Conservation (phyloP, 1,140 invertebrate species). For the Drosophila ambigua region DNA sequence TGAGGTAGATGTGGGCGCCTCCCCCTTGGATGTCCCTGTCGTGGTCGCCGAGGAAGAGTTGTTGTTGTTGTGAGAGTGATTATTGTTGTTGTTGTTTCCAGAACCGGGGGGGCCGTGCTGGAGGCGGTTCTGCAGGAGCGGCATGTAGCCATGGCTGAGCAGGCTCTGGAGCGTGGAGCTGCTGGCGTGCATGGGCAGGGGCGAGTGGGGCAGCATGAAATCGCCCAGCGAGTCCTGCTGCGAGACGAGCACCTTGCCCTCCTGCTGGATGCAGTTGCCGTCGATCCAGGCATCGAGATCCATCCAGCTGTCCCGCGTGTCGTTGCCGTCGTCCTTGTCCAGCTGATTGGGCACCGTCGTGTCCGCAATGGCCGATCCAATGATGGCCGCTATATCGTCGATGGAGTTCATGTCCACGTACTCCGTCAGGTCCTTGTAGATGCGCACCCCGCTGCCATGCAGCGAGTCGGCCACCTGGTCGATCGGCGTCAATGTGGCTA, state of each 20-base stretch:
- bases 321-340: constrained; percentile 87
- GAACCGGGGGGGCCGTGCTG: constrained; percentile 88
- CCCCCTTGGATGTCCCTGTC: constrained; percentile 85
- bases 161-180: constrained; percentile 90
- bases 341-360: constrained; percentile 90
- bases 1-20: constrained; percentile 89
- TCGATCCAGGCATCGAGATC: constrained; percentile 93
- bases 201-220: constrained; percentile 87
- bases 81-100: constrained; percentile 3
- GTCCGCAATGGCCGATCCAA: constrained; percentile 94
- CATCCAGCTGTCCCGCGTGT: constrained; percentile 91
- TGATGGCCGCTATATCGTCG: constrained; percentile 94
- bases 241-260: constrained; percentile 86
- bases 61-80: background rate
- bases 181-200: constrained; percentile 85
- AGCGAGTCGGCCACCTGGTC: constrained; percentile 84
- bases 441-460: constrained; percentile 79
- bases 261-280: constrained; percentile 87
- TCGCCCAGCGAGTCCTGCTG: constrained; percentile 87
- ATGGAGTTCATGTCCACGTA: constrained; percentile 89
- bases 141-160: constrained; percentile 91
- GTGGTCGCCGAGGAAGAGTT: constrained; percentile 21
- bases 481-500: constrained; percentile 65
- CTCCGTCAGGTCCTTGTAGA: constrained; percentile 83
- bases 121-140: constrained; percentile 89